A percentile compares a stretch with the other conserved stretches of the same genome.
Conservation (phyloP, 2,113 vertebrate species). For the Collichthys lucidus region DNA sequence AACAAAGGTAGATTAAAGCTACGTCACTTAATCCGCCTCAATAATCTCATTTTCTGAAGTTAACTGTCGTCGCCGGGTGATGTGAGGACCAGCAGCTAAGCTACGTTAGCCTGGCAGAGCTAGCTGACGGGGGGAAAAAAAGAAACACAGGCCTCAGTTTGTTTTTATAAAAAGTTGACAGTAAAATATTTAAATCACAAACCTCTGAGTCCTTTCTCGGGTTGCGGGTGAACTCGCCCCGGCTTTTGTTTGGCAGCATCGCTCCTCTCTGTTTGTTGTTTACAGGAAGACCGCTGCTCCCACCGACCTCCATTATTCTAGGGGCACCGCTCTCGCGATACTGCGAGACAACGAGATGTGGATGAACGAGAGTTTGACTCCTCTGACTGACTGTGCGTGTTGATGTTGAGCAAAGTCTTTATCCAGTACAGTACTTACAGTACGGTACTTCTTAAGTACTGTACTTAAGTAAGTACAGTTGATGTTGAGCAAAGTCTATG, state of each 20-base stretch:
- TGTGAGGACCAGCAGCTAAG: not conserved
- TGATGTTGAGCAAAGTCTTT: too few relatives aligned
- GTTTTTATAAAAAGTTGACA: not conserved
- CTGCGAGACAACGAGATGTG: too few relatives aligned
- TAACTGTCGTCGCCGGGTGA: not conserved
- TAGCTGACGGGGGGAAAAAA: conserved; percentile 29
- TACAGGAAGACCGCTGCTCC: conserved; percentile 79
- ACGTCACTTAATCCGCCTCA: not conserved
- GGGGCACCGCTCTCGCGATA: conserved; percentile 70
- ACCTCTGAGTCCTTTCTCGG: conserved; percentile 97
- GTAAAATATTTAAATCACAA: conserved; percentile 36
- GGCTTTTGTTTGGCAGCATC: conserved; percentile 84
- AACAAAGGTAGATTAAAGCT: not conserved
- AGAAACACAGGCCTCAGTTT: conserved; percentile 13
- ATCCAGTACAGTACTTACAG: too few relatives aligned
- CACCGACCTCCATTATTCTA: conserved; percentile 88
- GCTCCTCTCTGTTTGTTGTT: conserved; percentile 91
- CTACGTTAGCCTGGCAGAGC: conserved; percentile 21
- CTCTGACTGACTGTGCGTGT: not conserved
- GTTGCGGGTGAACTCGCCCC: conserved; percentile 90
- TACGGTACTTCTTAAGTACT: too few relatives aligned
- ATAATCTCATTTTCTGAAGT: accelerated
- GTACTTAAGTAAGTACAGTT: too few relatives aligned
- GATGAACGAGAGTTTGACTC: not conserved
- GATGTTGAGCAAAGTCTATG: too few relatives aligned